Evolutionary conservation across 2,797 vertebrate genomes (phyloP).

Genomic region (Salmo trutta): DNA sequence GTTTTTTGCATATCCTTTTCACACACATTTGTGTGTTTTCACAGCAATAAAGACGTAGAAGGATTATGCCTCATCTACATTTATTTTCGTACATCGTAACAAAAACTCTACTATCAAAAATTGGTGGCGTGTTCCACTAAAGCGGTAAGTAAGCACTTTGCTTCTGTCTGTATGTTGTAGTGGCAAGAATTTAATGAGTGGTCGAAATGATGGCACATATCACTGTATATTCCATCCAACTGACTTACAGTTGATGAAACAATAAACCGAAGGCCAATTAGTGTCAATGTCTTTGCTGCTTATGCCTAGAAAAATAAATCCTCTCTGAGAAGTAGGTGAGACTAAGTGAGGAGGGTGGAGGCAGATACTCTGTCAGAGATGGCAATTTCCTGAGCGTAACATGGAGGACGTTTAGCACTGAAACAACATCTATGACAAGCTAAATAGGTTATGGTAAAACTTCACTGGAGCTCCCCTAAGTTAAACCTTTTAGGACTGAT

Average conservation of each 20-base stretch:
- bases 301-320: slow-evolving; percentile 22
- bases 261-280: slow-evolving; percentile 51
- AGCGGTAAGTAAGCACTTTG: slow-evolving; percentile 3
- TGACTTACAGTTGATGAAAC: slow-evolving; percentile 42
- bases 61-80: slow-evolving; percentile 9
- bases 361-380: slow-evolving; percentile 44
- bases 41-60: slow-evolving; percentile 15
- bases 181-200: slow-evolving; percentile 11
- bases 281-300: slow-evolving; percentile 32
- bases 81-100: no score
- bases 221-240: slow-evolving; percentile 33
- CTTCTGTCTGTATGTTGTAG: slow-evolving; percentile 15
- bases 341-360: background rate
- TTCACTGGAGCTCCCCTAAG: slow-evolving; percentile 42
- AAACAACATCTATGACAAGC: slow-evolving; percentile 59
- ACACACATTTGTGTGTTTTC: no score
- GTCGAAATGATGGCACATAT: slow-evolving; percentile 27
- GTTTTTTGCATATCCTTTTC: no score
- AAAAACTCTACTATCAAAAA: no score
- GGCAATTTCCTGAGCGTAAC: slow-evolving; percentile 48
- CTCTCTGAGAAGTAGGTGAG: background rate
- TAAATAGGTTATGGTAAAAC: slow-evolving; percentile 42
- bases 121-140: slow-evolving; percentile 1
- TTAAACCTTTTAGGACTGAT: slow-evolving; percentile 67
- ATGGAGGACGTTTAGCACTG: slow-evolving; percentile 37